Evolutionary conservation across 1,140 invertebrate species (phyloP).

Genomic region (Macrobrachium rosenbergii): DNA sequence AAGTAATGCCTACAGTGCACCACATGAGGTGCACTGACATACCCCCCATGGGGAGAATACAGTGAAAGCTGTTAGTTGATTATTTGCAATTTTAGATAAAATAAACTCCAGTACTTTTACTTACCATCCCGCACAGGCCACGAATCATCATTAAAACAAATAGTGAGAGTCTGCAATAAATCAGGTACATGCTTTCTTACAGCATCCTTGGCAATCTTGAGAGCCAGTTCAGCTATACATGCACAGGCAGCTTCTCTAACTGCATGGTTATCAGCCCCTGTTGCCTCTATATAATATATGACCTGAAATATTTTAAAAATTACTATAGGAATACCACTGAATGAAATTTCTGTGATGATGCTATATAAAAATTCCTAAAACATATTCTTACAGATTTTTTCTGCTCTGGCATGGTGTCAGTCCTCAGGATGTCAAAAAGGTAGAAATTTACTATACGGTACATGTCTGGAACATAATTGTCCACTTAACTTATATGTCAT

Average conservation of each 20-base stretch:
- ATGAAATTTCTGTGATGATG: slow-evolving; percentile 8
- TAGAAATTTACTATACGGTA: too few species aligned
- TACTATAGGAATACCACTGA: not conserved
- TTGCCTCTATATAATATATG: slow-evolving; percentile 73
- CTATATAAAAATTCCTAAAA: slow-evolving; percentile 1
- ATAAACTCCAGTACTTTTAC: not conserved
- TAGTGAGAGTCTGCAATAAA: slow-evolving; percentile 72
- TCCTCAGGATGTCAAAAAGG: too few species aligned
- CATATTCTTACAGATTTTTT: too few species aligned
- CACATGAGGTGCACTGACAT: too few species aligned
- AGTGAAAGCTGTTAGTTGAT: not conserved
- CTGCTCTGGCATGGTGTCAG: too few species aligned
- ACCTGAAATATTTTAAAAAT: slow-evolving; percentile 69
- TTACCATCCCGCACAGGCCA: slow-evolving; percentile 77
- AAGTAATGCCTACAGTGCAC: too few species aligned
- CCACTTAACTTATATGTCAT: too few species aligned
- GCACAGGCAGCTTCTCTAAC: slow-evolving; percentile 76
- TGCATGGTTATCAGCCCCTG: slow-evolving; percentile 75
- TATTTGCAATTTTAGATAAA: too few species aligned
- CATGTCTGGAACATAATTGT: too few species aligned
- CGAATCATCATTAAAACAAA: slow-evolving; percentile 75
- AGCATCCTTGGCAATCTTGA: slow-evolving; percentile 71
- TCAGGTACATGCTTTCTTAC: slow-evolving; percentile 71
- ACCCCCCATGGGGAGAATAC: too few species aligned
- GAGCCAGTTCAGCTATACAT: slow-evolving; percentile 75